Percentiles rank a stretch among this genome's conserved stretches.
phyloP scores from a whole-genome alignment of 2,113 vertebrate genomes.

The Hiodon tergisus region DNA sequence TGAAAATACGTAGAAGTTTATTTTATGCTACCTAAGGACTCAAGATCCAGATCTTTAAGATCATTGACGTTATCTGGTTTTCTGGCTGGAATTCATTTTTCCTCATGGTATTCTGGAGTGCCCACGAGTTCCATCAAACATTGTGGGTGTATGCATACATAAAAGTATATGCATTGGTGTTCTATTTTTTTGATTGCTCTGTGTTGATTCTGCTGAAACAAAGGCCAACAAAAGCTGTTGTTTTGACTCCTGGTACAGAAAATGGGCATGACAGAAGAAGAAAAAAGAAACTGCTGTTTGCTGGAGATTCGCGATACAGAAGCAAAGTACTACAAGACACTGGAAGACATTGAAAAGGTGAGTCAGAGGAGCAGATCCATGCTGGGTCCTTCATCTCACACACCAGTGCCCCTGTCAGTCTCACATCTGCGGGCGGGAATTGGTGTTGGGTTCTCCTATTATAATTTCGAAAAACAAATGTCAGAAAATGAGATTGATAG shows the following conservation, averaged over 20 bases:
- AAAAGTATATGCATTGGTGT: not conserved
- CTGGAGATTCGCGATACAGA: conserved; percentile 95
- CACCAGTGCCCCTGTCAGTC: not conserved
- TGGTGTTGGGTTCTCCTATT: conserved; percentile 47
- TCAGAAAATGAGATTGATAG: conserved; percentile 48
- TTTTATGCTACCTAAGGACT: no score
- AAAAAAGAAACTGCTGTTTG: conserved; percentile 93
- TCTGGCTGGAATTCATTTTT: not conserved
- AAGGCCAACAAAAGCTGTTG: not conserved
- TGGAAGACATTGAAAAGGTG: conserved; percentile 95
- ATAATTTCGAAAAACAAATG: conserved; percentile 46
- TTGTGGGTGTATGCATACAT: not conserved
- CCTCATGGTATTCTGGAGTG: not conserved
- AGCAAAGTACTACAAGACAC: conserved; percentile 92
- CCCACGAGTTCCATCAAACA: not conserved
- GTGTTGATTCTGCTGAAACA: not conserved
- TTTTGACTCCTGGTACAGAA: conserved; percentile 63
- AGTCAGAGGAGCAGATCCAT: conserved; percentile 24
- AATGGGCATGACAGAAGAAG: conserved; percentile 96
- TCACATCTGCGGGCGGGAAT: conserved; percentile 19
- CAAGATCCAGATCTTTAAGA: no score
- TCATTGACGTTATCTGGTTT: not conserved
- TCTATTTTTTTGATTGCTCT: not conserved
- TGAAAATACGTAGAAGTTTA: no score
- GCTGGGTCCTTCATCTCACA: not conserved